Evolutionary conservation across 2,113 vertebrate genomes (phyloP).

Genomic region (Psittacula cyanocephala): DNA sequence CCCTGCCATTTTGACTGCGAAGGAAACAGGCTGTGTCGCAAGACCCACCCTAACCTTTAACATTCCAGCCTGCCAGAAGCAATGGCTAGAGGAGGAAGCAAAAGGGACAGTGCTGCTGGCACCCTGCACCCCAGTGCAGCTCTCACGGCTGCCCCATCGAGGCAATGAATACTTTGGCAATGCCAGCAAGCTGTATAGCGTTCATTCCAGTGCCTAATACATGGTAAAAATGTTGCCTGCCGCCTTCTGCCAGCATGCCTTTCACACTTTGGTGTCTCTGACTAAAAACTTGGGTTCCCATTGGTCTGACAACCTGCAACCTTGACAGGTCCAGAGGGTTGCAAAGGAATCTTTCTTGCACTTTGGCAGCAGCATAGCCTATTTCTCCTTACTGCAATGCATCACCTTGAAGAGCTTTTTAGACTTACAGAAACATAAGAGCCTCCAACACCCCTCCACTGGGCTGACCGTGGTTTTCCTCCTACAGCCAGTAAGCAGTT

Average conservation of each 20-base stretch:
- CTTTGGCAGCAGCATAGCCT: neutral
- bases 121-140: accelerated
- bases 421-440: neutral
- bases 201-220: neutral
- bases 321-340: neutral
- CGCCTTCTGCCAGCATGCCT: neutral
- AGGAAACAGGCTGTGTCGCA: neutral
- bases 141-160: neutral
- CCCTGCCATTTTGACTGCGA: neutral
- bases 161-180: neutral
- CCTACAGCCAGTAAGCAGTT: neutral
- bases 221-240: neutral
- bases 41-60: neutral
- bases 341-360: neutral
- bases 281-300: neutral
- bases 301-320: neutral
- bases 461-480: neutral
- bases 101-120: accelerated
- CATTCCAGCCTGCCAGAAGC: neutral
- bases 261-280: neutral
- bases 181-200: neutral
- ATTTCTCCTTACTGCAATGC: neutral
- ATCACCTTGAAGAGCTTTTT: neutral
- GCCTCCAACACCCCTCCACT: neutral
- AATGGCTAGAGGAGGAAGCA: neutral